Conservation (phyloP, 2,888 invertebrate genomes). For the Calameuta idolon region DNA sequence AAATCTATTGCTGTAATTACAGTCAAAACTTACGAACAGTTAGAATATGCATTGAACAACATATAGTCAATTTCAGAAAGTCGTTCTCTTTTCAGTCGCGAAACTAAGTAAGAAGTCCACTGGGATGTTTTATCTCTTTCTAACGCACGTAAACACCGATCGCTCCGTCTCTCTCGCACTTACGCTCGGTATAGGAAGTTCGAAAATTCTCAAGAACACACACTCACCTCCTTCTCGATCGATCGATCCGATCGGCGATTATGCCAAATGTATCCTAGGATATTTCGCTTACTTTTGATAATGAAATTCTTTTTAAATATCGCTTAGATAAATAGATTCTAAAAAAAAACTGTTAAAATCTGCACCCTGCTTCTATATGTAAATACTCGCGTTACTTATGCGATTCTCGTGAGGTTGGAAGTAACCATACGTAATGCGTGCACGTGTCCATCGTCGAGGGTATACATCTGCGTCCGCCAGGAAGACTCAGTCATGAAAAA, state of each 20-base stretch:
- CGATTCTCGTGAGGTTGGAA: not conserved
- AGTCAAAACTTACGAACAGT: not conserved
- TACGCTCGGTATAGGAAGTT: not conserved
- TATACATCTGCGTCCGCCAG: not conserved
- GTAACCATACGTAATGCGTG: not conserved
- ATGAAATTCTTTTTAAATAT: not conserved
- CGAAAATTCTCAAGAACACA: too few relatives aligned
- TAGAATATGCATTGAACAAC: not conserved
- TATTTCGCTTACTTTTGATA: not conserved
- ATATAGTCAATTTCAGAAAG: not conserved
- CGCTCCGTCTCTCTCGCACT: not conserved
- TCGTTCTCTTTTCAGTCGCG: too few relatives aligned
- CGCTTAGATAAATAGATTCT: not conserved
- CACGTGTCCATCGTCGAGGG: not conserved
- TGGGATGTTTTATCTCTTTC: too few relatives aligned
- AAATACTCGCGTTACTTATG: not conserved
- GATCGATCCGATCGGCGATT: too few relatives aligned
- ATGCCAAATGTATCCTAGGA: not conserved
- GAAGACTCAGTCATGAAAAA: not conserved
- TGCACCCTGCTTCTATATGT: not conserved
- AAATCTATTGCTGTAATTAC: not conserved
- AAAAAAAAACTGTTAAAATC: not conserved
- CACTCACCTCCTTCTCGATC: too few relatives aligned
- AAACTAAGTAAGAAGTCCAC: too few relatives aligned
- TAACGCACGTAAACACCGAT: too few relatives aligned